Base-by-base conservation (phyloP, 2,797 vertebrate species). In the Chromobotia macracanthus region DNA sequence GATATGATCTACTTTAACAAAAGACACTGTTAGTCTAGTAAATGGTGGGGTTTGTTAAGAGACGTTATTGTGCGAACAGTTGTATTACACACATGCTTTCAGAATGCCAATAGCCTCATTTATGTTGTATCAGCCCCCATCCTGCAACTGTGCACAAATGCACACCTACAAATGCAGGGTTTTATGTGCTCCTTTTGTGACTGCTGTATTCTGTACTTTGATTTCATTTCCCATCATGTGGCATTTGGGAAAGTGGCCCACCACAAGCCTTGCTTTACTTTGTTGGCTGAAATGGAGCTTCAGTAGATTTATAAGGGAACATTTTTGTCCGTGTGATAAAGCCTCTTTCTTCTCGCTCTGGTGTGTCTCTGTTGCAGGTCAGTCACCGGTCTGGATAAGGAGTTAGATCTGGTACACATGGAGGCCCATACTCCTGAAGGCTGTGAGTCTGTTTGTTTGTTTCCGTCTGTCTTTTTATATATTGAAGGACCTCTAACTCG, bases 331-430 rank as follows among this genome's bases (percentile, higher is more conserved):
- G 35, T 79, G 53, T 55, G 56, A 51, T 77, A 74, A 80, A 68
- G 65, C 7, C 31, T 69, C 16, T 41, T 51, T 69, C 16, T 41
- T 51, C n/a, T 73, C 8, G 12, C 28, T 63, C 23, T 82, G 46
- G n/a, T 75, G 11, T 63, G 60, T 64, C 64, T 84, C 56, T 55
- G 25, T 46, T 66, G 19, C 85, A 99, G 97, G 97, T 97, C 97
- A 0, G 96, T 98, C 83, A 86, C 87, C 0, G 94, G 95, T 81
- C 88, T 98, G 85, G 97, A 99, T 91, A 98, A 96, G 90, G 97
- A 99, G 48, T 89, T 93, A 11, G 97, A 98, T 89, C 93, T 99
- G 53, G 93, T 99, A 44, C 97, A 99, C 90, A 97, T 99, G 96
- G 97, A 99, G 87, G 96, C 95, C 70, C 93, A 96, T 87, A 95